A percentile compares a stretch with the other conserved stretches of the same genome.
Conservation (phyloP, 2,888 invertebrate species). For the Ptychoptera albimana region DNA sequence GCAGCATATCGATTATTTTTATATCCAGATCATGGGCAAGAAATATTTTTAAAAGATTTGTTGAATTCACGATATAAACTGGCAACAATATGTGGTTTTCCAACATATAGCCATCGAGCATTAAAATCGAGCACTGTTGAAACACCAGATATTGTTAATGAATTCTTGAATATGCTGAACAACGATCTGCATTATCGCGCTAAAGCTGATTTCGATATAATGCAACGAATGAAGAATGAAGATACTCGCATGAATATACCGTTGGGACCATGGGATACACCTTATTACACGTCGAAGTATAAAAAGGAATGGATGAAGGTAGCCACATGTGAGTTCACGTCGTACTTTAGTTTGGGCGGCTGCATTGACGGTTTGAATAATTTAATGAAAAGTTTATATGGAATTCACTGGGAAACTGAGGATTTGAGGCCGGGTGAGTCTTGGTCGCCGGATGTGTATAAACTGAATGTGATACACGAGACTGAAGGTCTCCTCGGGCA, state of each 20-base stretch:
- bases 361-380: slow-evolving; percentile 96
- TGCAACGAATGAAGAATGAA: slow-evolving; percentile 49
- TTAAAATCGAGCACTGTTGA: slow-evolving; percentile 77
- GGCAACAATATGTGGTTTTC: slow-evolving; percentile 78
- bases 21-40: slow-evolving; percentile 61
- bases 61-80: slow-evolving; percentile 60
- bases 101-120: slow-evolving; percentile 76
- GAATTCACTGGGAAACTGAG: slow-evolving; percentile 57
- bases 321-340: slow-evolving; percentile 56
- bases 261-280: slow-evolving; percentile 70
- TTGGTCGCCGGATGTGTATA: slow-evolving; percentile 81
- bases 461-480: slow-evolving; percentile 77
- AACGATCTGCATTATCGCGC: slow-evolving; percentile 53
- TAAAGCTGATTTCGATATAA: slow-evolving; percentile 52
- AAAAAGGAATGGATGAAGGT: slow-evolving; percentile 54
- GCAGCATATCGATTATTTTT: slow-evolving; percentile 76
- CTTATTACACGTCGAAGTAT: slow-evolving; percentile 63
- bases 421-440: slow-evolving; percentile 65
- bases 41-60: slow-evolving; percentile 52
- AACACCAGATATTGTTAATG: slow-evolving; percentile 57
- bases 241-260: slow-evolving; percentile 18
- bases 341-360: slow-evolving; percentile 80
- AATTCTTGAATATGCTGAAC: slow-evolving; percentile 65
- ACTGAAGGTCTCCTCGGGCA: slow-evolving; percentile 70
- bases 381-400: slow-evolving; percentile 69